These are phyloP conservation scores for Apantesis nais DNA, from an alignment of 2,888 invertebrate genomes.

Conservation along the genomic window DNA sequence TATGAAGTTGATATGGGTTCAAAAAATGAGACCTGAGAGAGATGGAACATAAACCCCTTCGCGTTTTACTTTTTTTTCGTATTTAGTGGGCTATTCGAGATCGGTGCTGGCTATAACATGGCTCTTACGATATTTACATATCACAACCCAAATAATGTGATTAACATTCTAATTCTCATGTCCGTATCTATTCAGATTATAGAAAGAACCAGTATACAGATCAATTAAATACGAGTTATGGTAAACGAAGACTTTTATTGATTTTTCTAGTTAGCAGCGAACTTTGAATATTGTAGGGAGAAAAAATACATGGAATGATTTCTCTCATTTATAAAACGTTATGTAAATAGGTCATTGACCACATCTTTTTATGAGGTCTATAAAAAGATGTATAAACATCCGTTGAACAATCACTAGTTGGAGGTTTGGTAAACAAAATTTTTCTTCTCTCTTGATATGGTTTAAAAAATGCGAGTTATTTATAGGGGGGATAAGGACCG, in stretches of 20 bases:
- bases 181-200: neutral
- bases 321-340: neutral
- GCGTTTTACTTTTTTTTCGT: no score
- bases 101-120: no score
- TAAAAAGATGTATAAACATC: neutral
- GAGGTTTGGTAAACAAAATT: neutral
- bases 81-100: no score
- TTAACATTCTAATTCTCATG: neutral
- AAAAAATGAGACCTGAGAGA: no score
- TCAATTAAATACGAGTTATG: neutral
- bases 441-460: no score
- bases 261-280: neutral
- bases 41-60: no score
- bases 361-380: neutral
- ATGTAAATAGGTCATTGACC: neutral
- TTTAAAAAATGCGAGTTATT: no score
- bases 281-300: neutral
- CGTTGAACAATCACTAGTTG: neutral
- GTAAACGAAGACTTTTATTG: neutral
- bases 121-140: no score
- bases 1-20: no score
- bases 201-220: neutral
- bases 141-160: no score
- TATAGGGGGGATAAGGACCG: no score
- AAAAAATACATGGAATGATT: neutral